Percentiles rank a stretch among this genome's conserved stretches.
Evolutionary conservation across 2,797 vertebrate species (phyloP).

Genomic region (Acomys russatus): DNA sequence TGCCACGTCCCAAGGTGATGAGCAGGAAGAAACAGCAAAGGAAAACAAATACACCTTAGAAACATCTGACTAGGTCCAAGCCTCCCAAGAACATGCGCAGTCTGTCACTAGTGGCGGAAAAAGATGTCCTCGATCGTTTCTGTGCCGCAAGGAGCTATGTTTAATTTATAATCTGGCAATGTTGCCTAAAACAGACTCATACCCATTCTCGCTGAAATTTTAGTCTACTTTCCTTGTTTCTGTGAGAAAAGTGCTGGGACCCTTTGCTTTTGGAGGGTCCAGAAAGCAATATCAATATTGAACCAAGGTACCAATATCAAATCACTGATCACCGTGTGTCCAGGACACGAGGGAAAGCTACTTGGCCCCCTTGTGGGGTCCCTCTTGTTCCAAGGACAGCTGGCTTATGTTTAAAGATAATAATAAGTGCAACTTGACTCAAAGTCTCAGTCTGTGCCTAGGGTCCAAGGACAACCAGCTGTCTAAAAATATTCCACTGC

Average conservation of each 20-base stretch:
- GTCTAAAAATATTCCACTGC: too few species aligned
- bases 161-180: slow-evolving; percentile 46
- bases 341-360: too few species aligned
- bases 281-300: too few species aligned
- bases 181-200: not conserved
- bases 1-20: not conserved
- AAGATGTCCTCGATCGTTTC: not conserved
- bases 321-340: too few species aligned
- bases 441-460: too few species aligned
- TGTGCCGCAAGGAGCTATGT: not conserved
- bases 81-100: not conserved
- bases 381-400: too few species aligned
- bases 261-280: not conserved
- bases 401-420: too few species aligned
- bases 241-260: not conserved
- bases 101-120: not conserved
- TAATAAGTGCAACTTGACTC: too few species aligned
- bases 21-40: not conserved
- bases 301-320: too few species aligned
- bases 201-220: not conserved
- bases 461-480: too few species aligned
- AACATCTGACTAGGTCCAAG: not conserved
- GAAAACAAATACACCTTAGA: not conserved
- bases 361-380: too few species aligned
- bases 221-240: not conserved